Conservation (phyloP, 2,797 vertebrate genomes). For the Poeciliopsis infans region DNA sequence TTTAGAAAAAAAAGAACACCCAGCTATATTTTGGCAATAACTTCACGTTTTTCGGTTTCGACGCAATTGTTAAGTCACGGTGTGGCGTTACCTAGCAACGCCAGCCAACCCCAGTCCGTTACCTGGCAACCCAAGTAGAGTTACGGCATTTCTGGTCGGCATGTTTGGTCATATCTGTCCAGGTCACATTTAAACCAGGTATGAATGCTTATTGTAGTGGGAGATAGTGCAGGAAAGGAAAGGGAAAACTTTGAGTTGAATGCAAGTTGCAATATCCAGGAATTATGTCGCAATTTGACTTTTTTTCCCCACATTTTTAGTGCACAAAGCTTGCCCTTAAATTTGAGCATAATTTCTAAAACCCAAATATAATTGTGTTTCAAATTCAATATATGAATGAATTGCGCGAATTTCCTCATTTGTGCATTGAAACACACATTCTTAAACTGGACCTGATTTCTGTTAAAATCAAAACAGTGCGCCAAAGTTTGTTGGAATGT, state of each 20-base stretch:
- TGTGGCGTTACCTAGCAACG: too few relatives aligned
- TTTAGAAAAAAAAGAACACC: too few relatives aligned
- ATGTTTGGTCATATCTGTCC: too few relatives aligned
- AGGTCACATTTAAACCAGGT: neutral
- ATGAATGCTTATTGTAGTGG: neutral
- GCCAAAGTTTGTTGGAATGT: neutral
- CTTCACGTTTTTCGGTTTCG: too few relatives aligned
- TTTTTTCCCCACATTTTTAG: neutral
- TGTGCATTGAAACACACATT: neutral
- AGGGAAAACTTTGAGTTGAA: neutral
- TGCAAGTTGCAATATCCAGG: neutral
- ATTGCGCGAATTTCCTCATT: neutral
- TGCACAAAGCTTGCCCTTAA: neutral
- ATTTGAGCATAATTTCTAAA: neutral
- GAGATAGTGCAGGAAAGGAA: neutral
- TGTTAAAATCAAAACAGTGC: neutral
- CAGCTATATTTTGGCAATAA: too few relatives aligned
- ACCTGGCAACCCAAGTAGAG: too few relatives aligned
- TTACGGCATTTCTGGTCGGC: too few relatives aligned
- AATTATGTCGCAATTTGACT: neutral
- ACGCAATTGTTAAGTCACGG: too few relatives aligned
- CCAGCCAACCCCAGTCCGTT: too few relatives aligned
- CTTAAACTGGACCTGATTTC: neutral
- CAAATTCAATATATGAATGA: neutral
- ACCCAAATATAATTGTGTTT: neutral